These are phyloP conservation scores for Sarcophaga carnaria DNA, from an alignment of 2,888 invertebrate genomes.

Conservation along the genomic window DNA sequence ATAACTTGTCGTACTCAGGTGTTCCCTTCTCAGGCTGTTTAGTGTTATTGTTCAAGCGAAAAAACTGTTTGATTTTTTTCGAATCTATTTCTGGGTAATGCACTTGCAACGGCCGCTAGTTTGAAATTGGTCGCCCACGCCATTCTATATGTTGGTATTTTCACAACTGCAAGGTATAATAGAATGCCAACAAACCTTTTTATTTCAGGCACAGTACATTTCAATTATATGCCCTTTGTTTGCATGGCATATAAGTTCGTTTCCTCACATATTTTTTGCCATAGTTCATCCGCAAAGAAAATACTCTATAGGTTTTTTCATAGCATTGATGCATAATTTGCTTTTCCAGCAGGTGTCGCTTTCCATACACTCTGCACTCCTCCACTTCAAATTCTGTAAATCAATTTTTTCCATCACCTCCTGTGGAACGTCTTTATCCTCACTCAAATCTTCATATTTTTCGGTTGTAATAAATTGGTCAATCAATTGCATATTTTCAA, in stretches of 20 bases:
- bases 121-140: conserved; percentile 27
- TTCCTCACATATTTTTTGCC: conserved; percentile 39
- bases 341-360: conserved; percentile 62
- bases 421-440: conserved; percentile 63
- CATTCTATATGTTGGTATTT: conserved; percentile 29
- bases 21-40: too few species aligned
- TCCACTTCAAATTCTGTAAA: conserved; percentile 67
- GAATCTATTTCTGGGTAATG: conserved; percentile 24
- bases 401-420: conserved; percentile 67
- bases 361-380: conserved; percentile 64
- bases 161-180: conserved; percentile 27
- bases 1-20: too few species aligned
- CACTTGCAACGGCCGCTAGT: conserved; percentile 35
- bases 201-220: conserved; percentile 36
- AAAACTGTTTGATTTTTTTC: conserved; percentile 1
- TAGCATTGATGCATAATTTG: conserved; percentile 50
- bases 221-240: conserved; percentile 36
- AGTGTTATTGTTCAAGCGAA: too few species aligned
- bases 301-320: conserved; percentile 59
- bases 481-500: conserved; percentile 33
- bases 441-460: conserved; percentile 52
- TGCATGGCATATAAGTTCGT: conserved; percentile 19
- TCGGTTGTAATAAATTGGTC: conserved; percentile 57
- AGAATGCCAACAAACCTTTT: conserved; percentile 34
- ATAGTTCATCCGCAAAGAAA: conserved; percentile 45